A percentile compares a stretch with the other conserved stretches of the same genome.
phyloP scores from a whole-genome alignment of 1,140 invertebrate species.

The Myzus persicae region DNA sequence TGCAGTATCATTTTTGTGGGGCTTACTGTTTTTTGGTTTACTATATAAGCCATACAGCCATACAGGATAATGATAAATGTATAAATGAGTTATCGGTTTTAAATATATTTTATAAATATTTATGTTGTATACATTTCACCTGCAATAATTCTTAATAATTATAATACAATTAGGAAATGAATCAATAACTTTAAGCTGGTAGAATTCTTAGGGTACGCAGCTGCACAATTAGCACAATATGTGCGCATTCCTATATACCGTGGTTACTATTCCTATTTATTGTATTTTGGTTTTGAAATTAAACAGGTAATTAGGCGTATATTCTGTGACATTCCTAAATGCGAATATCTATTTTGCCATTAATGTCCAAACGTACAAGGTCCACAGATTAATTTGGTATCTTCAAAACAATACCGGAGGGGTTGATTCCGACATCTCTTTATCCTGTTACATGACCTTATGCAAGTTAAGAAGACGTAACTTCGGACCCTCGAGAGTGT shows the following conservation, averaged over 20 bases:
- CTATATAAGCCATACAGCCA: too few relatives aligned
- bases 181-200: neutral
- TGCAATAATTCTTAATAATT: neutral
- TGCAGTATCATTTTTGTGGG: too few relatives aligned
- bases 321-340: neutral
- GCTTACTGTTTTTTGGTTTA: too few relatives aligned
- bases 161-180: neutral
- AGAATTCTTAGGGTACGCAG: neutral
- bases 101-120: neutral
- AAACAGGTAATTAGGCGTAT: neutral
- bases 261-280: neutral
- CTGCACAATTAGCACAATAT: neutral
- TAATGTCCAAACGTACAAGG: neutral
- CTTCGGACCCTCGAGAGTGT: conserved; percentile 41
- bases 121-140: neutral
- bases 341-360: neutral
- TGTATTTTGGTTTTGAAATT: neutral
- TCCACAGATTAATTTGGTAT: conserved; percentile 31
- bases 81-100: neutral
- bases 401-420: neutral
- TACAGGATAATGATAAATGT: neutral
- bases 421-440: neutral
- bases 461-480: conserved; percentile 43
- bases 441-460: conserved; percentile 30
- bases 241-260: neutral